Percentiles rank a stretch among this genome's conserved stretches.
Conservation (phyloP, 2,888 invertebrate species). For the Torymus texanus region DNA sequence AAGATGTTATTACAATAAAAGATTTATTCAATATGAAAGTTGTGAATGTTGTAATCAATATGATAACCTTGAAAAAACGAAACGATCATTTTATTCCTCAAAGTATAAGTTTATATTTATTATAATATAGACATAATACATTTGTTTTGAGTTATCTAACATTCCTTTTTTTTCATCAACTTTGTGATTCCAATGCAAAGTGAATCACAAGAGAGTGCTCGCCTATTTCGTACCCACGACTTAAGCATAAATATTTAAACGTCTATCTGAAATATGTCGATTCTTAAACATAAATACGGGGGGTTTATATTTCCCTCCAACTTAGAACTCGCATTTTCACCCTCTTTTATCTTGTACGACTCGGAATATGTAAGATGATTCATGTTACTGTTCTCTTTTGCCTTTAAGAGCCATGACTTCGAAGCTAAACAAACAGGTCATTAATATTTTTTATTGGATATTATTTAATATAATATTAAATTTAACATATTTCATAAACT, state of each 20-base stretch:
- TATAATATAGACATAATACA: too few relatives aligned
- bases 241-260: constrained; percentile 73
- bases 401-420: not conserved
- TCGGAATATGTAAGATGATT: constrained; percentile 32
- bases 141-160: too few relatives aligned
- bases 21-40: too few relatives aligned
- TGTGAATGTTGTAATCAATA: too few relatives aligned
- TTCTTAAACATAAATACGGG: constrained; percentile 72
- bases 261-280: constrained; percentile 75
- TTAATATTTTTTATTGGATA: too few relatives aligned
- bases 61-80: too few relatives aligned
- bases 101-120: too few relatives aligned
- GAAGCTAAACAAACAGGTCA: too few relatives aligned
- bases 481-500: too few relatives aligned
- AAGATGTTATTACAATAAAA: too few relatives aligned
- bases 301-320: constrained; percentile 49
- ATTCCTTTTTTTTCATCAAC: not conserved
- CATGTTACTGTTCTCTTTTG: constrained; percentile 9
- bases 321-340: constrained; percentile 32
- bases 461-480: too few relatives aligned
- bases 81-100: too few relatives aligned
- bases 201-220: constrained; percentile 54
- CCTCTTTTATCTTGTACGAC: constrained; percentile 39
- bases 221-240: constrained; percentile 60
- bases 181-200: constrained; percentile 41